These are phyloP conservation scores for Temnothorax unifasciatus DNA, from an alignment of 2,888 invertebrate species.

Conservation along the genomic window DNA sequence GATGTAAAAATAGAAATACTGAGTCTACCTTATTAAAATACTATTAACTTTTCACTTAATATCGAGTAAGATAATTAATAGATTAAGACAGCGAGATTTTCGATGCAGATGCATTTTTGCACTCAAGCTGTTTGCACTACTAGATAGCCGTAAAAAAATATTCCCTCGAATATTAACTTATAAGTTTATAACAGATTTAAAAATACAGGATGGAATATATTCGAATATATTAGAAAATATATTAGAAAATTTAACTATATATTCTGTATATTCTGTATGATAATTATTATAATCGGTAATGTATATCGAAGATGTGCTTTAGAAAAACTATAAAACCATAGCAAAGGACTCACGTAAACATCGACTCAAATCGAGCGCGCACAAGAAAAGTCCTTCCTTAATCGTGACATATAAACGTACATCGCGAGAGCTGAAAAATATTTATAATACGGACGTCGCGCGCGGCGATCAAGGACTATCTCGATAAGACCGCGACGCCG, in stretches of 20 bases:
- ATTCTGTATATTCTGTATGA: neutral
- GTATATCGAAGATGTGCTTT: neutral
- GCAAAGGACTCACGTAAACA: neutral
- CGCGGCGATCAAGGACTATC: conserved; percentile 60
- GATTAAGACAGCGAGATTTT: neutral
- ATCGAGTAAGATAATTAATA: neutral
- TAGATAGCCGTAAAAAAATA: neutral
- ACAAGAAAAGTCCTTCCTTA: conserved; percentile 38
- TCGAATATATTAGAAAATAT: neutral
- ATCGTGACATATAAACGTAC: conserved; percentile 5
- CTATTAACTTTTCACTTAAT: neutral
- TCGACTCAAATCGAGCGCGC: neutral
- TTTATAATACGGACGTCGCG: conserved; percentile 29
- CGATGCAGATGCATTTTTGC: neutral
- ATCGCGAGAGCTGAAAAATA: conserved; percentile 43
- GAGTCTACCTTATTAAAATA: neutral
- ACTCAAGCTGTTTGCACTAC: neutral
- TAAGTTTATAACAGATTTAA: neutral
- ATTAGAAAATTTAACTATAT: neutral
- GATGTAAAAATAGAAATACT: neutral
- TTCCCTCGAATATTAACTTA: neutral
- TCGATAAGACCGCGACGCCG: conserved; percentile 58
- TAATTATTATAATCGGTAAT: neutral
- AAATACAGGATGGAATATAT: neutral
- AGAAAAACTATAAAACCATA: neutral